Percentiles rank a stretch among this genome's conserved stretches.
phyloP scores from a whole-genome alignment of 2,888 invertebrate species.

The Drosophila rubida region DNA sequence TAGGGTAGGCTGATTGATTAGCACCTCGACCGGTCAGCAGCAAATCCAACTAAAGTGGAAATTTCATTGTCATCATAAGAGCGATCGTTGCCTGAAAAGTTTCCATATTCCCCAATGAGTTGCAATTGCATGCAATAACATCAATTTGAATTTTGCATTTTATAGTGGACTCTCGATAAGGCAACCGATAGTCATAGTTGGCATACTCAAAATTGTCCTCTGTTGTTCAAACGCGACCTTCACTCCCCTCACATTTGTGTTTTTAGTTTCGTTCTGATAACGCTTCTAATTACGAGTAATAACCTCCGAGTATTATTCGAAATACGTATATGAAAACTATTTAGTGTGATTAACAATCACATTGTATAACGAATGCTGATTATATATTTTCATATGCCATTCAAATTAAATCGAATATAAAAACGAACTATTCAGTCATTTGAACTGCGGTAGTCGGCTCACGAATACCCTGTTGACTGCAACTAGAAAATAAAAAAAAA shows the following conservation, averaged over 20 bases:
- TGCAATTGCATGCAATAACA: not conserved
- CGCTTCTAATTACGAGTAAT: conserved; percentile 11
- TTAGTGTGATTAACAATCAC: conserved; percentile 5
- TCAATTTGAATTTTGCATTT: not conserved
- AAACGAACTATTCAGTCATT: not conserved
- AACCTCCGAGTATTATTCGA: not conserved
- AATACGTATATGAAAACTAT: not conserved
- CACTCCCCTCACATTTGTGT: not conserved
- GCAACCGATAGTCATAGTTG: not conserved
- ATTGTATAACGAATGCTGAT: conserved; percentile 7
- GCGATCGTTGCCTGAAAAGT: not conserved
- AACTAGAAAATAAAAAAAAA: no score
- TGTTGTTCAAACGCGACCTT: conserved; percentile 4
- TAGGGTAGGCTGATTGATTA: conserved; percentile 5
- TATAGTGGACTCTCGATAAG: not conserved
- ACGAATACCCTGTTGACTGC: not conserved
- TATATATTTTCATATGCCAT: not conserved
- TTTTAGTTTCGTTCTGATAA: conserved; percentile 20
- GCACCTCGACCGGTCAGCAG: not conserved
- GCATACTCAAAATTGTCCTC: not conserved
- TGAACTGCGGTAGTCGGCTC: not conserved
- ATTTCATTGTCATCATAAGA: not conserved
- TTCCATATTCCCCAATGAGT: not conserved
- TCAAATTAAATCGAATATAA: not conserved
- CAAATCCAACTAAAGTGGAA: not conserved